phyloP scores from a whole-genome alignment of 2,797 vertebrate genomes.

The Ptychadena robeensis region DNA sequence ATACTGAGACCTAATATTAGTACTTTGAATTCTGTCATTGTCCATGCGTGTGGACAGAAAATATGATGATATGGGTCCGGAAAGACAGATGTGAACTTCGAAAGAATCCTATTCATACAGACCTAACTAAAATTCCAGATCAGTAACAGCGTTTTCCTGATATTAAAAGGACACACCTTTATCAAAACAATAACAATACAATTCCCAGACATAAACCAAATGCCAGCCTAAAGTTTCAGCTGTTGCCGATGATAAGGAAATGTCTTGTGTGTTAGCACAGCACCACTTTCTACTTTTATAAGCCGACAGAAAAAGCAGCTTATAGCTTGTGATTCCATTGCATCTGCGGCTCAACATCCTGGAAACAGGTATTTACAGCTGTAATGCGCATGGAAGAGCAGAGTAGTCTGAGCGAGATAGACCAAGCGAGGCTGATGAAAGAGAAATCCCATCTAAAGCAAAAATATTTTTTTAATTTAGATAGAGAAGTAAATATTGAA shows the following conservation, averaged over 20 bases:
- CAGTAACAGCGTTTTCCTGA: constrained; percentile 13
- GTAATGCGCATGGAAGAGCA: no score
- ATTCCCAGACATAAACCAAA: background rate
- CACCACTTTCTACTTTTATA: background rate
- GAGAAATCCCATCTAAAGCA: no score
- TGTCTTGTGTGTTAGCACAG: background rate
- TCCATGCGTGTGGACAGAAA: background rate
- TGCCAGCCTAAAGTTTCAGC: background rate
- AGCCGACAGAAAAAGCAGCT: background rate
- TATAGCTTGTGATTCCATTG: background rate
- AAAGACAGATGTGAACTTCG: background rate
- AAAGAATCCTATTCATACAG: background rate
- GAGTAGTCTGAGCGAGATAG: no score
- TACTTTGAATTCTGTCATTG: background rate
- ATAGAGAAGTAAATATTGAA: no score
- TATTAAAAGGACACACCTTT: constrained; percentile 30
- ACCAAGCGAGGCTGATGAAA: no score
- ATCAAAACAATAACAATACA: background rate
- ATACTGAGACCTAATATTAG: background rate
- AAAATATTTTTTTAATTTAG: no score
- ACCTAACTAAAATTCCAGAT: background rate
- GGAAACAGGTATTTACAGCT: background rate
- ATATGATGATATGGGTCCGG: background rate
- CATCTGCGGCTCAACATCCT: background rate
- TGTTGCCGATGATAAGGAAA: background rate